Evolutionary conservation across 2,113 vertebrate species (phyloP), one percentile per base, ranked within the genome.

Genomic region (Melanocharis versteri): DNA sequence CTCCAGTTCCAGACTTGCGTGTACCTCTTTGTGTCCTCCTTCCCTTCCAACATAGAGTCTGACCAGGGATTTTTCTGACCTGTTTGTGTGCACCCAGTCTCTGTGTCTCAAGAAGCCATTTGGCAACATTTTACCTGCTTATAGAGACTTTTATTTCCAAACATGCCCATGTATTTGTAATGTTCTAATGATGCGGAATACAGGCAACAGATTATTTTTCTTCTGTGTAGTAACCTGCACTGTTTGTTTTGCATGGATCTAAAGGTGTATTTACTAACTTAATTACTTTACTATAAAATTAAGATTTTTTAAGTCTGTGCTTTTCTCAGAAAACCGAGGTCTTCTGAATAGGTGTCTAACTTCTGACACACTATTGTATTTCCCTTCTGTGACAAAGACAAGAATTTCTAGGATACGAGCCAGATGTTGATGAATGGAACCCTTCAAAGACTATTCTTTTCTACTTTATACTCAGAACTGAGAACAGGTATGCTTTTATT

Each of bases 211-310:
- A 24, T 44, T 30, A 17, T 58, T 72, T 89, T 51, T n/a, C 48
- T 40, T 85, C 47, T 90, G 22, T 3, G 3, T 35, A 44, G 31
- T 39, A 82, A 45, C 7, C 13, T 19, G 13, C 0, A 0, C 35
- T 79, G 18, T 33, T 72, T 78, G 27, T 37, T 62, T 71, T 57
- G 13, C 28, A 17, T 62, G 13, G 17, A 48, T 83, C 22, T 82
- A 53, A 53, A 88, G 3, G 8, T 54, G 21, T 48, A 44, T 64
- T 83, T 61, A 40, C 9, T 44, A 78, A 75, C 10, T 45, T 83
- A 45, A 64, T 73, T 62, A 30, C 71, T 91, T 82, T 42, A 48
- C 23, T 58, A 31, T 20, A 31, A 71, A 83, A 58, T 69, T 37
- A 58, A 42, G 26, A 19, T 42, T 69, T 77, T 60, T 28, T 16